Evolutionary conservation across 1,140 invertebrate genomes (phyloP).

Genomic region (Macrocentrus cingulum): DNA sequence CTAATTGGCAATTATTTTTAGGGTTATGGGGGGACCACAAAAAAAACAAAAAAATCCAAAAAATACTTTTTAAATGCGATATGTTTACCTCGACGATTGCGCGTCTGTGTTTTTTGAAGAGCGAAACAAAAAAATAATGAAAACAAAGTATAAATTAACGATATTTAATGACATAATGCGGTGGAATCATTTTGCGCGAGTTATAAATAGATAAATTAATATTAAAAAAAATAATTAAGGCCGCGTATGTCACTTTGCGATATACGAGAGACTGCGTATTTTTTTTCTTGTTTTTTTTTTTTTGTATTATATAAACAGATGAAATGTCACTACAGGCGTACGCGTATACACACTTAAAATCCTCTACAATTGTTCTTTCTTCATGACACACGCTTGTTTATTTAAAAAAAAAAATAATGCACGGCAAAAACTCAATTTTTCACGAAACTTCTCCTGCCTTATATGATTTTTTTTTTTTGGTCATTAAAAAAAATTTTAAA

Average conservation of each 20-base stretch:
- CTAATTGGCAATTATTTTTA: neutral
- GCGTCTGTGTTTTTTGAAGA: neutral
- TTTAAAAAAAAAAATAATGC: too few species aligned
- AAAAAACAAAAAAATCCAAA: too few species aligned
- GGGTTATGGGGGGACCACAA: neutral
- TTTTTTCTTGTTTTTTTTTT: neutral
- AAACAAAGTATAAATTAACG: slow-evolving; percentile 16
- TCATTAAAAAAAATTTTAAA: too few species aligned
- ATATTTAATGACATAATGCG: neutral
- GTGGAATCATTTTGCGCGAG: neutral
- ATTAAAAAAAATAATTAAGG: neutral
- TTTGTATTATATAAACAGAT: slow-evolving; percentile 17
- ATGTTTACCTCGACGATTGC: slow-evolving; percentile 6
- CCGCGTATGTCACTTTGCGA: slow-evolving; percentile 16
- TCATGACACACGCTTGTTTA: slow-evolving; percentile 2
- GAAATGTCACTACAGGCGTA: too few species aligned
- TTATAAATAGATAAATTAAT: neutral
- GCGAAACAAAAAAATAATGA: neutral
- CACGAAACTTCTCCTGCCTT: too few species aligned
- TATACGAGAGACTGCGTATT: slow-evolving; percentile 14
- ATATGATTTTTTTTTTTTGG: too few species aligned
- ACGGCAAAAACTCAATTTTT: too few species aligned
- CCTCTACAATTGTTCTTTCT: slow-evolving; percentile 6
- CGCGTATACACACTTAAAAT: slow-evolving; percentile 21
- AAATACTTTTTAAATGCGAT: neutral